Conservation (phyloP, 2,888 invertebrate genomes). For the Nematopogon swammerdamellus region DNA sequence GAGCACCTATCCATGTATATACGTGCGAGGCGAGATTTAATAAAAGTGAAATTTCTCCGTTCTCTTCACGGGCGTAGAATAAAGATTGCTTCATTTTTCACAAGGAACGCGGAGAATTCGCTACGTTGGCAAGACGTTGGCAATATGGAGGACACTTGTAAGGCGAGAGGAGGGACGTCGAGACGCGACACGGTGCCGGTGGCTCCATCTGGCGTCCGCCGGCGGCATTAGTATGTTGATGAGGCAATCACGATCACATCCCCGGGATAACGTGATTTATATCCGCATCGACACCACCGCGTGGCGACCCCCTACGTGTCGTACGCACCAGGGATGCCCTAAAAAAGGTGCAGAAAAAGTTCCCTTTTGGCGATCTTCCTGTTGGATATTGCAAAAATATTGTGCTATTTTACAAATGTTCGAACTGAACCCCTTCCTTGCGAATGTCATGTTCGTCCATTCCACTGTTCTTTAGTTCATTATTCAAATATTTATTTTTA, state of each 20-base stretch:
- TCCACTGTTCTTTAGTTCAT: too few relatives aligned
- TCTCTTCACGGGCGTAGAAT: not conserved
- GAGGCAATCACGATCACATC: slow-evolving; percentile 45
- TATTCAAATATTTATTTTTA: too few relatives aligned
- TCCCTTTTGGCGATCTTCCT: too few relatives aligned
- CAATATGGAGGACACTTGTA: slow-evolving; percentile 1
- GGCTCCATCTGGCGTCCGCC: slow-evolving; percentile 15
- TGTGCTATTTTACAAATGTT: slow-evolving; percentile 7
- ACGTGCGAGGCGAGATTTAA: slow-evolving; percentile 1
- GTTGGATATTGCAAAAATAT: slow-evolving; percentile 6
- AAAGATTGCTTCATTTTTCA: slow-evolving; percentile 1
- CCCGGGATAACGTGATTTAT: slow-evolving; percentile 49
- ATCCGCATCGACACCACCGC: slow-evolving; percentile 13
- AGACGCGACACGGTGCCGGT: not conserved
- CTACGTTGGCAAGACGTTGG: not conserved
- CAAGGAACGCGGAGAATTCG: not conserved
- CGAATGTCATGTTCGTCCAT: too few relatives aligned
- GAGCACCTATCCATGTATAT: not conserved
- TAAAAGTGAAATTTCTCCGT: slow-evolving; percentile 2
- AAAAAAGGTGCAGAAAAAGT: too few relatives aligned
- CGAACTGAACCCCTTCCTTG: too few relatives aligned
- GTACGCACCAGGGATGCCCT: slow-evolving; percentile 22
- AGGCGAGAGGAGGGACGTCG: too few relatives aligned
- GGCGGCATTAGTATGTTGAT: slow-evolving; percentile 53
- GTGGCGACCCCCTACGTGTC: not conserved